Conservation (phyloP, 2,113 vertebrate species). For the Gorilla gorilla region DNA sequence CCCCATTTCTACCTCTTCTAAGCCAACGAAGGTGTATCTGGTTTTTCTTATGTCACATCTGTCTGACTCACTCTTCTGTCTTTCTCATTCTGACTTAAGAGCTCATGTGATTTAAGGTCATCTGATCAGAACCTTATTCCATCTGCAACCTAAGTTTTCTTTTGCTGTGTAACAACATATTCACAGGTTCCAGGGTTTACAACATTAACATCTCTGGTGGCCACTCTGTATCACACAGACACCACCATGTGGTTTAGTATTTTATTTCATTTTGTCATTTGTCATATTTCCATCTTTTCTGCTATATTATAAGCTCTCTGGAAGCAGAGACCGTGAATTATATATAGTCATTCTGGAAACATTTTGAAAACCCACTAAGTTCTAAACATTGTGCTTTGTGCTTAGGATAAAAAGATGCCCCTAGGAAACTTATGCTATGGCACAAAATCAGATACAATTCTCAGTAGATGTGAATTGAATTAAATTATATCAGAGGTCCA, state of each 20-base stretch:
- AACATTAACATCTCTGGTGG: not conserved
- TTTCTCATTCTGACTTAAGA: not conserved
- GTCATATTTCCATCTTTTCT: not conserved
- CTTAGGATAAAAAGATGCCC: not conserved
- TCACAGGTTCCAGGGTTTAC: not conserved
- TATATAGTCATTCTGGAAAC: not conserved
- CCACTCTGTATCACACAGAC: not conserved
- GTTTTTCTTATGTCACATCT: not conserved
- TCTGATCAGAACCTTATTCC: not conserved
- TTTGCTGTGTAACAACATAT: not conserved
- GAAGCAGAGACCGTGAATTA: not conserved
- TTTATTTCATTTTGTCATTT: not conserved
- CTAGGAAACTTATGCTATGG: not conserved
- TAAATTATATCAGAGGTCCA: not conserved
- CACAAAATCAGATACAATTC: not conserved
- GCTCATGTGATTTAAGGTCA: not conserved
- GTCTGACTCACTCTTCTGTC: not conserved
- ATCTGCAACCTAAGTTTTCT: not conserved
- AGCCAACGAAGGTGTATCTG: not conserved
- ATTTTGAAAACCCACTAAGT: slow-evolving; percentile 1
- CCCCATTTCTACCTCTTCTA: not conserved
- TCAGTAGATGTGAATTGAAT: not conserved
- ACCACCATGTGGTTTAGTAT: not conserved
- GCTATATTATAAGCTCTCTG: not conserved
- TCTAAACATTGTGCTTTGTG: not conserved